These are phyloP conservation scores for Scortum barcoo DNA, from an alignment of 2,113 vertebrate species.

Conservation along the genomic window DNA sequence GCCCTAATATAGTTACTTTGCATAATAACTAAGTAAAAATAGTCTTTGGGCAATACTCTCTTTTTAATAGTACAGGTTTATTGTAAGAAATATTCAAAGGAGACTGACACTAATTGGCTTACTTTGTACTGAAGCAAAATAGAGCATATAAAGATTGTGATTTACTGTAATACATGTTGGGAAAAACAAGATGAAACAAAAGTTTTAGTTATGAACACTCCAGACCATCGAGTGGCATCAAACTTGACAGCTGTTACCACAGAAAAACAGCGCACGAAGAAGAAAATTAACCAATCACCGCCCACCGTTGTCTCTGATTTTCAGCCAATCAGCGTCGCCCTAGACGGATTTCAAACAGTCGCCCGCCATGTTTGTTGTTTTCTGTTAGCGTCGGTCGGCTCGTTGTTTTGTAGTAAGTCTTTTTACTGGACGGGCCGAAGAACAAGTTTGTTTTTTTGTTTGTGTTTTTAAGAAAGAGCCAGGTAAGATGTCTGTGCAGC, in stretches of 20 bases:
- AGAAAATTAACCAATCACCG: constrained; percentile 63
- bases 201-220: neutral
- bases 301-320: accelerated
- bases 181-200: neutral
- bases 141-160: neutral
- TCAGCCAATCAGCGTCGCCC: constrained; percentile 62
- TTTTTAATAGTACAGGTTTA: neutral
- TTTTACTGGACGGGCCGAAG: neutral
- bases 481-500: constrained; percentile 5
- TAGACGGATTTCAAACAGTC: constrained; percentile 71
- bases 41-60: too few species aligned
- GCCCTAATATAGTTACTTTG: too few species aligned
- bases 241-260: too few species aligned
- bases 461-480: neutral
- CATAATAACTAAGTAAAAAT: too few species aligned
- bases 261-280: neutral
- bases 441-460: neutral
- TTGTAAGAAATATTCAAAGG: neutral
- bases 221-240: neutral
- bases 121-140: neutral
- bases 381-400: neutral
- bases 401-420: neutral
- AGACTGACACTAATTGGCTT: neutral
- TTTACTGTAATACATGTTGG: neutral
- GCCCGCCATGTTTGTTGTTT: constrained; percentile 64